phyloP scores from a whole-genome alignment of 2,113 vertebrate species.

The Zosterops pallidus region DNA sequence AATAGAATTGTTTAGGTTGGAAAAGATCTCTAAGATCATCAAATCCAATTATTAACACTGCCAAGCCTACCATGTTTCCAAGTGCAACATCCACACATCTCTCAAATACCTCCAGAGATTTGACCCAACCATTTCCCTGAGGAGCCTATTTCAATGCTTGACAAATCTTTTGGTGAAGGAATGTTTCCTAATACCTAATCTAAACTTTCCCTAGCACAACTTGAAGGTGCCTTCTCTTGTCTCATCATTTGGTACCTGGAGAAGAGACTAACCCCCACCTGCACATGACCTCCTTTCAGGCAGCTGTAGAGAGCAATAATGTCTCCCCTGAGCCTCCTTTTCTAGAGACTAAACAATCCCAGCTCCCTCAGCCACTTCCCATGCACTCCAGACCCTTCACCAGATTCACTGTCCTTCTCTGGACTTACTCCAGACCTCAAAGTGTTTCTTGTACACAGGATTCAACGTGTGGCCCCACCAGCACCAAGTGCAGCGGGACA shows the following conservation, averaged over 20 bases:
- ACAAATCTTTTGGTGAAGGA: neutral
- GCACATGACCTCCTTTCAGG: neutral
- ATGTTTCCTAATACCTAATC: neutral
- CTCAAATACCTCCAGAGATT: neutral
- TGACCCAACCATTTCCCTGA: neutral
- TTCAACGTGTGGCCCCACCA: rapidly evolving
- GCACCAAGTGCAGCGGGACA: rapidly evolving
- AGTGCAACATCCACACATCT: neutral
- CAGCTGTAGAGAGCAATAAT: neutral
- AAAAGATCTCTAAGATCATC: neutral
- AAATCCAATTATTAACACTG: neutral
- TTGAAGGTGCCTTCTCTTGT: neutral
- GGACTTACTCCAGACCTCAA: neutral
- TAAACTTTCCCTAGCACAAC: neutral
- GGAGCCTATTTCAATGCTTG: neutral
- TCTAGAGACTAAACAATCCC: too few relatives aligned
- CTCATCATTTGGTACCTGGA: neutral
- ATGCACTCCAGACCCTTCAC: neutral
- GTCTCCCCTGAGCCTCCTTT: neutral
- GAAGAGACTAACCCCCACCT: neutral
- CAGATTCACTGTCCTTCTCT: neutral
- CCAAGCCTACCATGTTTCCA: neutral
- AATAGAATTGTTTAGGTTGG: neutral
- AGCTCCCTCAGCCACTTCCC: neutral
- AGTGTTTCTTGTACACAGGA: neutral